phyloP scores from a whole-genome alignment of 2,113 vertebrate genomes.

The Crotalus viridis region DNA sequence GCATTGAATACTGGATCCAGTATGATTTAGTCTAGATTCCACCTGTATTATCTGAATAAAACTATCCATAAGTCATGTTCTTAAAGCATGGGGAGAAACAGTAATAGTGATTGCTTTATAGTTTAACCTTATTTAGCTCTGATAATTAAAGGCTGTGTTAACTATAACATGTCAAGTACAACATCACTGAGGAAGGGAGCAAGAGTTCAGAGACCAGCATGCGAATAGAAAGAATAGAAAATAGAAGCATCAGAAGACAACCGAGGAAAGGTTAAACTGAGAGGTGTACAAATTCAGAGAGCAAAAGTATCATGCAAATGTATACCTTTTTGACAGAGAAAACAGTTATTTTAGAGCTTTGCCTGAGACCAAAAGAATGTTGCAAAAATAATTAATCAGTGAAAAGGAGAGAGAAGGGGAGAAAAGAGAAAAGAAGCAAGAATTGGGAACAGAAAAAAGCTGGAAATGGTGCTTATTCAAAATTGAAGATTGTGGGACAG shows the following conservation, averaged over 20 bases:
- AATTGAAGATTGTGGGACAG: not conserved
- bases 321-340: not conserved
- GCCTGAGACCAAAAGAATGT: not conserved
- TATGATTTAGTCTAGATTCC: not conserved
- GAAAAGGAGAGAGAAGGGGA: not conserved
- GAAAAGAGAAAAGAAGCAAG: too few relatives aligned
- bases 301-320: not conserved
- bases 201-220: too few relatives aligned
- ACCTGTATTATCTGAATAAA: not conserved
- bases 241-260: not conserved
- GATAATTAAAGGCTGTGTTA: not conserved
- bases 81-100: not conserved
- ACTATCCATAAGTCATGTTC: not conserved
- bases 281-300: not conserved
- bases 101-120: not conserved
- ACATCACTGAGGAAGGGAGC: not conserved
- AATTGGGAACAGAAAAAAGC: not conserved
- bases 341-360: not conserved
- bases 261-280: not conserved
- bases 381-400: not conserved
- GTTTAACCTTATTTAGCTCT: not conserved
- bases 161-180: not conserved
- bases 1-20: not conserved
- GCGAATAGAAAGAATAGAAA: not conserved
- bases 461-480: not conserved